Base-by-base conservation (phyloP, 1,140 invertebrate genomes). In the Luehdorfia chinensis region DNA sequence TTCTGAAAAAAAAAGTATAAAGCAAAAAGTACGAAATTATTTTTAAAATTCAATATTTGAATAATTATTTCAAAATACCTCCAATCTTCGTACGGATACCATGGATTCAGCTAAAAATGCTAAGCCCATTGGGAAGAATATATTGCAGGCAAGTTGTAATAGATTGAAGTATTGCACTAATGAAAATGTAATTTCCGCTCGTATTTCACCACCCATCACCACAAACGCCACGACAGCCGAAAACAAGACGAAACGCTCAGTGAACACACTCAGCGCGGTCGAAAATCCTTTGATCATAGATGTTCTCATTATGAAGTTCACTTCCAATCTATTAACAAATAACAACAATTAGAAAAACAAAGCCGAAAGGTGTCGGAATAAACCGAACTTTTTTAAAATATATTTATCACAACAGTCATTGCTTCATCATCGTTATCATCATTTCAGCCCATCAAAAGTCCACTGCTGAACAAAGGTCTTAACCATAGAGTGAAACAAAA, bases 151-250 rank as follows among this genome's bases (percentile, higher is more conserved):
- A 1, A 92, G 69, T 59, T 94, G 91, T 11, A 95, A 68, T 31
- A 91, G 88, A 70, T 95, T 94, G 66, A 92, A 93, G 58, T 94
- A 90, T 45, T 93, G 90, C 19, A 93, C 91, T 47, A 93, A 87
- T 4, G 93, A 91, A 74, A 95, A 95, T 4, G 94, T 91, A 62
- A 91, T 90, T 47, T 92, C 90, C 0, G 93, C 89, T 1, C 90
- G 89, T 47, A 94, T 88, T 3, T 76, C 67, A 11, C 92, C 89
- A 2, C 90, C 90, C 34, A 89, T 70, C 28, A 93, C 65, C 52
- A 94, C 90, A 51, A 90, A 94, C 1, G 90, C 84, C 36, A 94
- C 77, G 27, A 95, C 85, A 4, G 92, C 93, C 9, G 93, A 78
- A 69, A 90, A 94, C 12, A 94, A 80, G 15, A 93, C 91, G 32